Base-by-base conservation (phyloP, 2,113 vertebrate genomes). In the Tragulus kanchil region DNA sequence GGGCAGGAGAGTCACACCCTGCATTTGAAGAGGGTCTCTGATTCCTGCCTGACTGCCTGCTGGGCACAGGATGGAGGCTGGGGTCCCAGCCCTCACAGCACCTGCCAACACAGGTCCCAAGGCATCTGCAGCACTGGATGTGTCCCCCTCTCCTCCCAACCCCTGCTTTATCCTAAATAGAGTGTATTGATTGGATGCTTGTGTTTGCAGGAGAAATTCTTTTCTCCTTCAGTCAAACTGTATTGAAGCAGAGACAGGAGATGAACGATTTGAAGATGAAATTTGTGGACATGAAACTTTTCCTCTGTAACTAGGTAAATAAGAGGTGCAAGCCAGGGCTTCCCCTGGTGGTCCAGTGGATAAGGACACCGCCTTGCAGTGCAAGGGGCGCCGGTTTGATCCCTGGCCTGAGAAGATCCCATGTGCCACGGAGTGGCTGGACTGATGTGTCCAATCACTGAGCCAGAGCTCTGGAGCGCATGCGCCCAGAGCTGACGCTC, bases 201-300 rank as follows among this genome's bases (percentile, higher is more conserved):
- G 15, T 77, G n/a, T 79, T 75, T 94, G 31, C 28, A 56, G 36
- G n/a, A 85, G 8, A 71, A 88, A 62, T 52, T 52, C 1, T 48
- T 67, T 62, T 88, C 52, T 93, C 69, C 31, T 10, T 77, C 21
- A 3, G 19, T 84, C 45, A 62, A 28, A 64, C 36, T 21, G 0
- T 19, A 71, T 17, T 75, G 36, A 48, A 75, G 95, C 13, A 69
- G 64, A 85, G 92, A 52, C 1, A 42, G n/a, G 83, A 89, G 26
- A 25, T 86, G 56, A 84, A 85, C 75, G 48, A 3, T 42, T 90
- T 73, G 10, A 89, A 78, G 50, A 61, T 50, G 19, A 48, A 78
- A 59, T 3, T 8, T 28, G n/a, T 90, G 48, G 12, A 50, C 42
- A 75, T 93, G 42, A 45, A 50, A 52, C 65, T 77, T 52, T 85